Base-by-base conservation (phyloP, 2,888 invertebrate species). In the Oxyscelio sp. region DNA sequence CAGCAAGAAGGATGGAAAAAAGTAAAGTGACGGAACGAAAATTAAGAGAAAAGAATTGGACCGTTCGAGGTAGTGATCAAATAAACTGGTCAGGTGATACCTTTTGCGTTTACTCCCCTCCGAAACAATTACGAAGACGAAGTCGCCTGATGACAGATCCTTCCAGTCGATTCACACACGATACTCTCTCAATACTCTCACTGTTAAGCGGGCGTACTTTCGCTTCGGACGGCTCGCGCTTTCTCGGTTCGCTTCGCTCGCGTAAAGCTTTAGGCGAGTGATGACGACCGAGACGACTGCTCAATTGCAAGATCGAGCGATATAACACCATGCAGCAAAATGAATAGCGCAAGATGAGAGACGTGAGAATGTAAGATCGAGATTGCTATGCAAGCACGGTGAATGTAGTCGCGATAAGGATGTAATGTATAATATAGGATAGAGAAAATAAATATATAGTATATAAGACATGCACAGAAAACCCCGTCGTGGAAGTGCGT, bases 391-490 rank as follows among this genome's bases (percentile, higher is more conserved):
- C 86, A 86, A 89, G 89, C 88, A 88, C 87, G 89, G 87, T 90
- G 88, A 77, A 90, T 88, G 87, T 89, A 88, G 87, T 90, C 87
- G 89, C 89, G 90, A 83, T 88, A 86, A 85, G 87, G 87, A 87
- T 6, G 27, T 88, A 85, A 87, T 85, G 78, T 84, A 79, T n/a
- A n/a, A n/a, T n/a, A 82, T 77, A 88, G 85, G 77, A 80, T 68
- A 89, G 85, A 90, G 87, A n/a, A n/a, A n/a, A n/a, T n/a, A n/a
- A n/a, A n/a, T n/a, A n/a, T n/a, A n/a, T n/a, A 88, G 87, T 85
- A 88, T 80, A 85, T 85, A 87, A 88, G 87, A 90, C 92, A 92
- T 92, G 92, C 91, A 92, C 89, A 91, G 89, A 92, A 89, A 90
- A 89, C 90, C 90, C 91, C 89, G 89, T 85, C 82, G 83, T 88